Percentiles rank a stretch among this genome's conserved stretches.
phyloP scores from a whole-genome alignment of 2,888 invertebrate genomes.

The Myopa testacea region DNA sequence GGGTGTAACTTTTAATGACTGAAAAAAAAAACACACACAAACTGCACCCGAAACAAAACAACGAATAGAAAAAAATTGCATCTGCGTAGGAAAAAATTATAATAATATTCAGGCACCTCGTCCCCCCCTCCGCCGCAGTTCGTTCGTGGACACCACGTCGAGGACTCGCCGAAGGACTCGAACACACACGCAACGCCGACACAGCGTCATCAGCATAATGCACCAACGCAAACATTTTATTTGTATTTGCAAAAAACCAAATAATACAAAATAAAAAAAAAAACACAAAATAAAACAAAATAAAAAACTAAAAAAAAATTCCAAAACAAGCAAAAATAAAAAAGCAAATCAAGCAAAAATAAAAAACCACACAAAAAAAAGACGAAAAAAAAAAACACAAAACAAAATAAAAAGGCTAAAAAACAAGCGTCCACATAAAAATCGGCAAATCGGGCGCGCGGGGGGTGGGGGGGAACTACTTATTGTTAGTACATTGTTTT shows the following conservation, averaged over 20 bases:
- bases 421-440: conserved; percentile 41
- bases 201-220: conserved; percentile 55
- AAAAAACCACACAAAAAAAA: conserved; percentile 39
- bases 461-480: conserved; percentile 57
- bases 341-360: conserved; percentile 4
- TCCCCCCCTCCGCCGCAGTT: background rate
- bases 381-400: background rate
- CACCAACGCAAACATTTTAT: conserved; percentile 64
- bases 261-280: conserved; percentile 44
- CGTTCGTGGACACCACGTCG: background rate
- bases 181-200: conserved; percentile 42
- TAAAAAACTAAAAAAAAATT: conserved; percentile 51
- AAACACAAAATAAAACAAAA: conserved; percentile 41
- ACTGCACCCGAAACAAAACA: conserved; percentile 28
- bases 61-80: conserved; percentile 37
- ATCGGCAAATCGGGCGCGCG: conserved; percentile 44
- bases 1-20: conserved; percentile 56
- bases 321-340: conserved; percentile 46
- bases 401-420: conserved; percentile 44
- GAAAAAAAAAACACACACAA: conserved; percentile 50
- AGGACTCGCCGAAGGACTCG: conserved; percentile 30
- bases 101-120: conserved; percentile 39
- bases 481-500: conserved; percentile 59
- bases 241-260: conserved; percentile 52
- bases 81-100: conserved; percentile 43